These are phyloP conservation scores for Pampusana beccarii DNA, from an alignment of 2,113 vertebrate genomes.

Conservation along the genomic window DNA sequence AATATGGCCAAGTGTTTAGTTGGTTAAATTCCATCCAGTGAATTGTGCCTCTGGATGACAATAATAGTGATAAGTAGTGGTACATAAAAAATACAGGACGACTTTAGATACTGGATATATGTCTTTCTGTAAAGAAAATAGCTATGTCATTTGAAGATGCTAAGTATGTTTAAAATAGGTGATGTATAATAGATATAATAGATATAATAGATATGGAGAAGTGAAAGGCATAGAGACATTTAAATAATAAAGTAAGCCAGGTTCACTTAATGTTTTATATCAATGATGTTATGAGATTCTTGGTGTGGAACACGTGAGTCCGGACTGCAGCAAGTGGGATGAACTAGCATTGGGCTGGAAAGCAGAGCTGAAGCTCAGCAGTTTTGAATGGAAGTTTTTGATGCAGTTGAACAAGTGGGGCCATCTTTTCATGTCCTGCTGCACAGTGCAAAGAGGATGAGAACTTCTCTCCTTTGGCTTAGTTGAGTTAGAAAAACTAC, in stretches of 20 bases:
- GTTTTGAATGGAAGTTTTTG: neutral
- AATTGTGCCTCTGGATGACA: neutral
- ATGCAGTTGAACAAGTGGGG: neutral
- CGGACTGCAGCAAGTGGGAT: neutral
- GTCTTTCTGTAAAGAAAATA: neutral
- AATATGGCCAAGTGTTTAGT: neutral
- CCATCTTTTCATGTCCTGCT: neutral
- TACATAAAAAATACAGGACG: neutral
- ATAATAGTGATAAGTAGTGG: neutral
- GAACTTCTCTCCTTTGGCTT: neutral
- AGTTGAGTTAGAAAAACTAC: neutral
- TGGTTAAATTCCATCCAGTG: neutral
- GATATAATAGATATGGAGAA: neutral
- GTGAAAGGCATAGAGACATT: neutral
- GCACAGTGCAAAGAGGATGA: neutral
- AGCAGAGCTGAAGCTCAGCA: neutral
- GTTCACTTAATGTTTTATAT: neutral
- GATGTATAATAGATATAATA: no score
- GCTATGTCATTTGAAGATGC: neutral
- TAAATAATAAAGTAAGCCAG: neutral
- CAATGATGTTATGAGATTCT: neutral
- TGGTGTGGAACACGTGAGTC: neutral
- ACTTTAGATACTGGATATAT: neutral
- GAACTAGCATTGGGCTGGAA: neutral
- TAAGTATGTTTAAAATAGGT: neutral